Conservation (phyloP, 1,140 invertebrate genomes). For the Drosophila orosa region DNA sequence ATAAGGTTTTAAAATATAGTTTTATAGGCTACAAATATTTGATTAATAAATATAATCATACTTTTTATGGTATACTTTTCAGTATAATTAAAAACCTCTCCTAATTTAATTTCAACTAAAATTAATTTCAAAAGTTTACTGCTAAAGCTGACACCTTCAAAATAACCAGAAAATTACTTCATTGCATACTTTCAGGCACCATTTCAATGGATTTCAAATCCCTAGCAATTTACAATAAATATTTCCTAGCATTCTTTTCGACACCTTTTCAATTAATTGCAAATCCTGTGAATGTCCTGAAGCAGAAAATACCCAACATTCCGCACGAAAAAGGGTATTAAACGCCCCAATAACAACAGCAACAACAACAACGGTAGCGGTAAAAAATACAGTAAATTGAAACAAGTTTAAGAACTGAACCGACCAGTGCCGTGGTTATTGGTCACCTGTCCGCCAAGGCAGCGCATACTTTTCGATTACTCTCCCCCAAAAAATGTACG, state of each 20-base stretch:
- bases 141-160: neutral
- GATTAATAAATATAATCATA: neutral
- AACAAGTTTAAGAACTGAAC: constrained; percentile 79
- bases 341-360: neutral
- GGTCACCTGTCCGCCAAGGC: constrained; percentile 73
- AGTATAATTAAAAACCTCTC: neutral
- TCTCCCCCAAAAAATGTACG: constrained; percentile 56
- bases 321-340: constrained; percentile 5
- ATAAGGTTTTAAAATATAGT: too few relatives aligned
- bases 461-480: constrained; percentile 66
- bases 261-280: neutral
- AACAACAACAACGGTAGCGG: constrained; percentile 32
- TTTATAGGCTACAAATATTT: too few relatives aligned
- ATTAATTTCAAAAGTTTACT: neutral
- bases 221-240: neutral
- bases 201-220: neutral
- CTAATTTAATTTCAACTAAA: neutral
- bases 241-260: neutral
- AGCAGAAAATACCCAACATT: constrained; percentile 13
- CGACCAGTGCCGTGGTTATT: constrained; percentile 62
- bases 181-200: neutral
- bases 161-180: neutral
- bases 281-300: neutral
- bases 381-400: constrained; percentile 66
- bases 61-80: neutral